Evolutionary conservation across 2,888 invertebrate species (phyloP), one percentile per base, ranked within the genome.

Genomic region (Himalopsyche japonica): DNA sequence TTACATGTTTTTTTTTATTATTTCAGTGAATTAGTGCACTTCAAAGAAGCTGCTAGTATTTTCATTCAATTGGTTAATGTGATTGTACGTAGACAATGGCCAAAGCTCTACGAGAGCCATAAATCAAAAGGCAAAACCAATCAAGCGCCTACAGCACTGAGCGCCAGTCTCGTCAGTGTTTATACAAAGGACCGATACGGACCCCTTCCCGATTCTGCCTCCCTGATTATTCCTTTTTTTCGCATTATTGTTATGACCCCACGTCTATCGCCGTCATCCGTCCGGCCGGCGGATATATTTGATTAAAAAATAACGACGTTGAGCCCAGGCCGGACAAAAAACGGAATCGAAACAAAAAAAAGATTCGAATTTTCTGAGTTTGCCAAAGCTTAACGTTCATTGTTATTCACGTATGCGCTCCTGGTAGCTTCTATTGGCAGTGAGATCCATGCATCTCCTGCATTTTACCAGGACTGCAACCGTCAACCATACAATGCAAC

Each of bases 301-400:
- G 92, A 92, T 92, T 92, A 92, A 92, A 92, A 92, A 92, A 92
- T 92, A 92, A 92, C 92, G 92, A 92, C 92, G 92, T 92, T 89
- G 90, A 91, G 89, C 89, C 88, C 89, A 83, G 88, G 88, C 87
- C 89, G 88, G 88, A 88, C 89, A 89, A 89, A 89, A 90, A 89
- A 88, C 76, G 77, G 88, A 83, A 84, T 82, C 80, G 84, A 79
- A 84, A 84, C 80, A 64, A 80, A 83, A 78, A 32, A 81, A 86
- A 91, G 90, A 89, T 92, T 91, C 91, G 91, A 88, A 87, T 87
- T 89, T 88, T 89, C 90, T 90, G 89, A 88, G 88, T 87, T 89
- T 89, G 90, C 82, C 82, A 79, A 82, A 81, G 91, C 91, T 92
- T 90, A 92, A 79, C 90, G 90, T 90, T 91, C 91, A 92, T 92